Percentiles rank a stretch among this genome's conserved stretches.
phyloP scores from a whole-genome alignment of 2,797 vertebrate species.

The Spinus pinus region DNA sequence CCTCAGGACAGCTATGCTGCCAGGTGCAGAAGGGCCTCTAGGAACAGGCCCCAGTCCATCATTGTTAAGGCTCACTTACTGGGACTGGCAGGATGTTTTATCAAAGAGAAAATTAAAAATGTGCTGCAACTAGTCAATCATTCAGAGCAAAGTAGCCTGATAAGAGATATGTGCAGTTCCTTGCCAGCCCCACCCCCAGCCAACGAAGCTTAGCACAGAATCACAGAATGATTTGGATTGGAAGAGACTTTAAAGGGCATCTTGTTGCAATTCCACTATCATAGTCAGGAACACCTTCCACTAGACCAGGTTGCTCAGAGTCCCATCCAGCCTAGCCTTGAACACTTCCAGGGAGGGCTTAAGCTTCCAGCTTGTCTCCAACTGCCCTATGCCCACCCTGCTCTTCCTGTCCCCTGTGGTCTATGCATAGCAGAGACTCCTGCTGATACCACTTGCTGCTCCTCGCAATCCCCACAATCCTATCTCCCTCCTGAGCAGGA shows the following conservation, averaged over 20 bases:
- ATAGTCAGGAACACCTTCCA: not conserved
- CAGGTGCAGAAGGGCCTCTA: not conserved
- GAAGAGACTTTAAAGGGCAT: not conserved
- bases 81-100: not conserved
- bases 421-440: not conserved
- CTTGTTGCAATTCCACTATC: not conserved
- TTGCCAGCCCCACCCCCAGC: not conserved
- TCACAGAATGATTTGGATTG: not conserved
- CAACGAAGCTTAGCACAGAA: not conserved
- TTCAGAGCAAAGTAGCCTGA: not conserved
- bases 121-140: not conserved
- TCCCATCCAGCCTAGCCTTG: not conserved
- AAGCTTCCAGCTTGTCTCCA: not conserved
- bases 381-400: not conserved
- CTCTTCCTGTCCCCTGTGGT: not conserved
- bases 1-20: not conserved
- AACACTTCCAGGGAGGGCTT: not conserved
- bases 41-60: not conserved
- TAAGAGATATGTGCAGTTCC: rapidly evolving
- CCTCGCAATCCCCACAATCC: not conserved
- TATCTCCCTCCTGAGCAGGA: not conserved
- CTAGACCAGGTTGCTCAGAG: not conserved
- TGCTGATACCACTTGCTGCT: not conserved
- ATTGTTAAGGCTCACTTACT: not conserved
- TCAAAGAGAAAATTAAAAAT: not conserved